phyloP scores from a whole-genome alignment of 2,113 vertebrate species.

The Grammomys surdaster region DNA sequence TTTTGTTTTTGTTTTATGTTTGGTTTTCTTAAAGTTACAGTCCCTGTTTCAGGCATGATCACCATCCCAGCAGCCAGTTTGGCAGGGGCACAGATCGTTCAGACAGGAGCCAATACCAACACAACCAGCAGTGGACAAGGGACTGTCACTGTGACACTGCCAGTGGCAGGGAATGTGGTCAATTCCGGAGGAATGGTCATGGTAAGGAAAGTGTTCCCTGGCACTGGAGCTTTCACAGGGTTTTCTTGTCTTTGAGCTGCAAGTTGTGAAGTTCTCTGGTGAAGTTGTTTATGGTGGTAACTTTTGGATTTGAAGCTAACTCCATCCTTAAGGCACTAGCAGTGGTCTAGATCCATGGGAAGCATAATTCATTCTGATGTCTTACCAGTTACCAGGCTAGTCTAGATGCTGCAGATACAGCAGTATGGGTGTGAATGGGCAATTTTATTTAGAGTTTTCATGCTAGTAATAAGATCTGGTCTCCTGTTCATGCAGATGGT shows the following conservation, averaged over 20 bases:
- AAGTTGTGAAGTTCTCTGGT: neutral
- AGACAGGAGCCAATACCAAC: slow-evolving; percentile 95
- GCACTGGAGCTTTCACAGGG: neutral
- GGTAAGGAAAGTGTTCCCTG: slow-evolving; percentile 87
- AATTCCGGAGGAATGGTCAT: slow-evolving; percentile 99
- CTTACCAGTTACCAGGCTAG: neutral
- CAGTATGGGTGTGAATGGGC: neutral
- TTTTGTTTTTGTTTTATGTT: slow-evolving; percentile 85
- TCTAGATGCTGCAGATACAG: neutral
- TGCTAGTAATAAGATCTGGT: neutral
- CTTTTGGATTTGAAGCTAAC: neutral
- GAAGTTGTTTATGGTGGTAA: neutral
- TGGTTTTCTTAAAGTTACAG: slow-evolving; percentile 91
- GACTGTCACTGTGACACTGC: slow-evolving; percentile 98
- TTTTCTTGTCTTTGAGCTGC: neutral
- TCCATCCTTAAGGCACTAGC: neutral
- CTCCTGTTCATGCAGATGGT: slow-evolving; percentile 92
- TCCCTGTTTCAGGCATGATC: slow-evolving; percentile 97
- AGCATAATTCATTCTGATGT: neutral
- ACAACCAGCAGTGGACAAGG: slow-evolving; percentile 98
- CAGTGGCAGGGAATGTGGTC: slow-evolving; percentile 97
- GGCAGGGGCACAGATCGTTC: slow-evolving; percentile 98
- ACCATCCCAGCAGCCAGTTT: slow-evolving; percentile 98
- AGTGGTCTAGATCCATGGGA: neutral
- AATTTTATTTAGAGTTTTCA: neutral